Conservation (phyloP, 2,113 vertebrate species). For the Seriola rivoliana region DNA sequence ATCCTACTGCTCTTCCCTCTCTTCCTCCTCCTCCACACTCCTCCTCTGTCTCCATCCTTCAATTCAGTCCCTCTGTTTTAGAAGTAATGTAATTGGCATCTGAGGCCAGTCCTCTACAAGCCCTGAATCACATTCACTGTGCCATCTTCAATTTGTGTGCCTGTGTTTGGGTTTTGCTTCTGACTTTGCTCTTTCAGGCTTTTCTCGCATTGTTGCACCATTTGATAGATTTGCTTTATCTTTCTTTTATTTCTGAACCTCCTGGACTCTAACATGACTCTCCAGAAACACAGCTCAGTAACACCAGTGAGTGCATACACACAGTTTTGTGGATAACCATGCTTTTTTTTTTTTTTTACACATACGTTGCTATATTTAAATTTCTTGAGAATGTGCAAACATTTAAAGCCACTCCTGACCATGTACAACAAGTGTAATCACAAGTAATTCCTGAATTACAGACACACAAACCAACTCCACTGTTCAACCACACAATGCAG, state of each 20-base stretch:
- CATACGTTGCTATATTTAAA: neutral
- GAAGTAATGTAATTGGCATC: constrained; percentile 74
- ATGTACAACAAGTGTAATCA: neutral
- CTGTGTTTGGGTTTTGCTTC: constrained; percentile 26
- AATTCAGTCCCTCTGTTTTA: constrained; percentile 61
- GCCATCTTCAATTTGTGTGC: constrained; percentile 54
- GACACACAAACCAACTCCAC: neutral
- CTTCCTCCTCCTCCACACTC: constrained; percentile 2
- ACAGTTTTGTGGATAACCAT: neutral
- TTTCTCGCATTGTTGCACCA: constrained; percentile 14
- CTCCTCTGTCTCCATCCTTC: constrained; percentile 37
- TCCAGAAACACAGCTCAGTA: constrained; percentile 5
- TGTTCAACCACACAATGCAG: neutral
- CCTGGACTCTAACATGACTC: neutral
- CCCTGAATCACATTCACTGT: constrained; percentile 49
- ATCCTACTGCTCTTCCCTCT: neutral
- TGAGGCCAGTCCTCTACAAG: constrained; percentile 41
- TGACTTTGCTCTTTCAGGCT: constrained; percentile 19
- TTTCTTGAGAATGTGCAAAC: neutral
- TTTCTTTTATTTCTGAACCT: constrained; percentile 32
- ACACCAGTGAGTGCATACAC: neutral
- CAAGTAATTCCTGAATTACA: neutral
- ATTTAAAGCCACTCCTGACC: neutral
- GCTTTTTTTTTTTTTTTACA: neutral
- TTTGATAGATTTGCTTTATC: constrained; percentile 35